Percentiles rank a stretch among this genome's conserved stretches.
Evolutionary conservation across 2,888 invertebrate genomes (phyloP).

Genomic region (Petrophora chlorosata): DNA sequence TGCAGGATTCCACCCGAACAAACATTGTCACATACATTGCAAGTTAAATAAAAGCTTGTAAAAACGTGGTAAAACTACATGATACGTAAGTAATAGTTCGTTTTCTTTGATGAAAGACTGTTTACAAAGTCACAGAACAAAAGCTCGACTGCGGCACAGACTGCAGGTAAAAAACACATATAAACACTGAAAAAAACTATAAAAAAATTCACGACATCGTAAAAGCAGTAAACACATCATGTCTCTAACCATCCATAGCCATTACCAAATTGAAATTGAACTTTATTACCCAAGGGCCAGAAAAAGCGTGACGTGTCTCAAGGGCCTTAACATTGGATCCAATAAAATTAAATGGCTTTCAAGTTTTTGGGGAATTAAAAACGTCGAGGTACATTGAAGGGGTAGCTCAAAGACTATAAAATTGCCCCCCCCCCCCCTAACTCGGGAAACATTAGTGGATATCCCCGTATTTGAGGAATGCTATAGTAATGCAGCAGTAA

Average conservation of each 20-base stretch:
- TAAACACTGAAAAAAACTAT: not conserved
- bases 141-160: not conserved
- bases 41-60: no score
- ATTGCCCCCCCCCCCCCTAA: no score
- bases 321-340: conserved; percentile 1
- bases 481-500: no score
- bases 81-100: no score
- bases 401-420: no score
- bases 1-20: no score
- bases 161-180: not conserved
- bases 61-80: no score
- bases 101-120: no score
- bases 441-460: no score
- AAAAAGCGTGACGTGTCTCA: not conserved
- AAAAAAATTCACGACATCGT: conserved; percentile 11
- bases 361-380: conserved; percentile 7
- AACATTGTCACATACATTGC: no score
- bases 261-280: conserved; percentile 19
- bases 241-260: conserved; percentile 4
- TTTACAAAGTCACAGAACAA: not conserved
- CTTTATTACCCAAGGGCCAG: conserved; percentile 9
- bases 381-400: conserved; percentile 1
- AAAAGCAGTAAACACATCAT: conserved; percentile 9
- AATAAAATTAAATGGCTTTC: no score
- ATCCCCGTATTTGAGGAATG: no score